Conservation (phyloP, 1,140 invertebrate species). For the Dreissena polymorpha region DNA sequence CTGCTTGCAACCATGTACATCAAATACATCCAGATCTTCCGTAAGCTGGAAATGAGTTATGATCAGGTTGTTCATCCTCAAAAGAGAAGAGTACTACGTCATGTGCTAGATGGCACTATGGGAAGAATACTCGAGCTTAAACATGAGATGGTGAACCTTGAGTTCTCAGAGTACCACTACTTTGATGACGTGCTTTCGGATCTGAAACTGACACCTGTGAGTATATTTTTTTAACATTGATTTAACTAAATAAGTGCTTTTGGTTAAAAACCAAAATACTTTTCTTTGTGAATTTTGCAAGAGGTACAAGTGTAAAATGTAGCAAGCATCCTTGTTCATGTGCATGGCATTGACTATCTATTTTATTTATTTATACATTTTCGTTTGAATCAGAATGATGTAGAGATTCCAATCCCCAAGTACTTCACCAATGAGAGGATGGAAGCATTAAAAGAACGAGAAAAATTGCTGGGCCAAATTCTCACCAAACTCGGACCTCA, state of each 20-base stretch:
- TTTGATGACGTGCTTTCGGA: conserved; percentile 88
- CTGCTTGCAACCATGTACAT: conserved; percentile 83
- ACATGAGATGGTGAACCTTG: conserved; percentile 91
- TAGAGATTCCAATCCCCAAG: conserved; percentile 81
- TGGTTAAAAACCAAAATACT: too few relatives aligned
- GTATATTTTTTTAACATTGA: conserved; percentile 38
- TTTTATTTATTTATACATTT: background rate
- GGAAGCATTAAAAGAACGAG: conserved; percentile 77
- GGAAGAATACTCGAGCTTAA: conserved; percentile 85
- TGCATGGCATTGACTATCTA: background rate
- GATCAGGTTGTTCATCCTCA: conserved; percentile 96
- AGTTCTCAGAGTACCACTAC: conserved; percentile 92
- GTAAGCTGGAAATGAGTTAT: conserved; percentile 89
- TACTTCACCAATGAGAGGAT: conserved; percentile 79
- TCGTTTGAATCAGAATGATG: conserved; percentile 76
- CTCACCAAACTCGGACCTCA: conserved; percentile 77
- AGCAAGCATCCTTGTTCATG: too few relatives aligned
- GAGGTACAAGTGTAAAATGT: too few relatives aligned
- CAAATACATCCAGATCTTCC: conserved; percentile 89
- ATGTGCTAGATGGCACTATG: conserved; percentile 89
- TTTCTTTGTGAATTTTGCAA: too few relatives aligned
- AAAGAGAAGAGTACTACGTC: conserved; percentile 89
- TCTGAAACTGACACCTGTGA: conserved; percentile 84
- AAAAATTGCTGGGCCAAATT: conserved; percentile 79
- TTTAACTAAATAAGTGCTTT: background rate